These are phyloP conservation scores for Sarotherodon lohbergeri DNA, from an alignment of 2,113 vertebrate species.

Conservation along the genomic window DNA sequence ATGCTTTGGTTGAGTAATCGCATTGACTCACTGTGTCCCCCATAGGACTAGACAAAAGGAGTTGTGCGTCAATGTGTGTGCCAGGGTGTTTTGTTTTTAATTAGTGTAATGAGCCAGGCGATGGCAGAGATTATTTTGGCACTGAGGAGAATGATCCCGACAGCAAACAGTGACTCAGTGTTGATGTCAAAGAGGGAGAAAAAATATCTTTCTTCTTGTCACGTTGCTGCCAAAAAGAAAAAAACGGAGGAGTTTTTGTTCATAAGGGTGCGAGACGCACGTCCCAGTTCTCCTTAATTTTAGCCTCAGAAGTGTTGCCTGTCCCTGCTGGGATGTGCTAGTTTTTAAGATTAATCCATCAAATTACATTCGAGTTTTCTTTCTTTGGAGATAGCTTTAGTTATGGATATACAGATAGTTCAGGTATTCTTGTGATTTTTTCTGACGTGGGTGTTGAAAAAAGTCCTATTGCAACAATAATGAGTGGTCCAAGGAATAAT, in stretches of 20 bases:
- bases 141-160: neutral
- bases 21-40: conserved; percentile 43
- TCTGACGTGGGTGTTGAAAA: neutral
- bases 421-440: neutral
- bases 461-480: neutral
- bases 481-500: neutral
- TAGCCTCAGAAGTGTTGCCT: neutral
- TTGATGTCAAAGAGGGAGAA: neutral
- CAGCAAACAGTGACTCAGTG: conserved; percentile 28
- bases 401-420: neutral
- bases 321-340: neutral
- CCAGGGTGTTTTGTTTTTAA: conserved; percentile 34
- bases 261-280: neutral
- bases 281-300: neutral
- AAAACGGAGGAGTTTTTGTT: neutral
- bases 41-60: neutral
- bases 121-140: conserved; percentile 26
- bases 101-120: conserved; percentile 12
- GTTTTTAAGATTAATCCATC: neutral
- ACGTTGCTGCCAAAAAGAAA: neutral
- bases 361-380: neutral
- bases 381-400: fast-evolving
- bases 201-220: neutral
- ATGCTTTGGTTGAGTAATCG: conserved; percentile 47
- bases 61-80: conserved; percentile 7